Conservation (phyloP, 2,113 vertebrate genomes). For the Zosterops hypoxanthus region DNA sequence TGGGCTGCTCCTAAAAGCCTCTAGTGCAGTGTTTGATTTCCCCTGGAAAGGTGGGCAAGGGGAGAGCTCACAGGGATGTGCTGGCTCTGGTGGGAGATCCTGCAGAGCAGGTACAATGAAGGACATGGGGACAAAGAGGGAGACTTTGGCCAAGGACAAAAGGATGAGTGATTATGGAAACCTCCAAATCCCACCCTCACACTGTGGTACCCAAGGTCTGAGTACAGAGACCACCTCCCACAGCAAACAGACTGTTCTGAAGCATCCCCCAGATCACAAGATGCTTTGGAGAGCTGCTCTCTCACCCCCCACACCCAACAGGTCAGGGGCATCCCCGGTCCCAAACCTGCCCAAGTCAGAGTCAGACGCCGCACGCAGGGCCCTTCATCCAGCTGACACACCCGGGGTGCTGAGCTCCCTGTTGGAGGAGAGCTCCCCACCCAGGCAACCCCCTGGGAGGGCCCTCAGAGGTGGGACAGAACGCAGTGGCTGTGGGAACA, state of each 20-base stretch:
- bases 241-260: accelerated
- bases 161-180: neutral
- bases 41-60: neutral
- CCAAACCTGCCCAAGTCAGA: neutral
- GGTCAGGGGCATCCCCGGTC: neutral
- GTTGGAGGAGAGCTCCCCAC: accelerated
- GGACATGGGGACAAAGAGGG: accelerated
- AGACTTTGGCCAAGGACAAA: neutral
- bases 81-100: neutral
- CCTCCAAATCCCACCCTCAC: neutral
- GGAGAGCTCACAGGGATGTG: neutral
- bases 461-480: neutral
- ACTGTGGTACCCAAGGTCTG: accelerated
- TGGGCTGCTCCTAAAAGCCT: neutral
- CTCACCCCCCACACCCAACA: neutral
- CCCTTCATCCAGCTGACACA: neutral
- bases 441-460: neutral
- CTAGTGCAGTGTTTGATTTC: neutral
- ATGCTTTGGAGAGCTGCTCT: neutral
- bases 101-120: neutral
- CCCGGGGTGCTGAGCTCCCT: neutral
- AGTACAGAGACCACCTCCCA: neutral
- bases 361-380: accelerated
- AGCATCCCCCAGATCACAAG: neutral
- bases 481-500: neutral